Percentiles rank a stretch among this genome's conserved stretches.
Conservation (phyloP, 35 echinoderm and acorn worm genomes). For the Hemicentrotus pulcherrimus region DNA sequence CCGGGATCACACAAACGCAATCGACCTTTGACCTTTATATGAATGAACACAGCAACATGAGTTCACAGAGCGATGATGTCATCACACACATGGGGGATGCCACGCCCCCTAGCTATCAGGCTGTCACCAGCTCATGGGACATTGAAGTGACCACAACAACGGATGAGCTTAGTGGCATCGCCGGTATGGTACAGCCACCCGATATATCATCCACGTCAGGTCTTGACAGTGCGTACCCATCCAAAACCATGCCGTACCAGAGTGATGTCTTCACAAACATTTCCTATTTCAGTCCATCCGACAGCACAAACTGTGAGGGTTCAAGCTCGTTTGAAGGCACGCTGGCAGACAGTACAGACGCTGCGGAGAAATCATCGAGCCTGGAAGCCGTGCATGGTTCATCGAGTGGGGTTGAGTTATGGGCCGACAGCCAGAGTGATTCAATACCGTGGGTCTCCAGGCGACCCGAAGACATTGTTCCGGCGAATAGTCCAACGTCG, state of each 20-base stretch:
- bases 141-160: constrained; percentile 30
- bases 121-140: constrained; percentile 56
- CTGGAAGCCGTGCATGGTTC: constrained; percentile 22
- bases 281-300: constrained; percentile 43
- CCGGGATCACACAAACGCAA: neutral
- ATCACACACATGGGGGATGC: constrained; percentile 46
- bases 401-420: constrained; percentile 36
- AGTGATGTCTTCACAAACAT: constrained; percentile 67
- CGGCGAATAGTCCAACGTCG: constrained; percentile 59
- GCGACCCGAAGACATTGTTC: constrained; percentile 43
- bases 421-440: neutral
- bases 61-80: constrained; percentile 44
- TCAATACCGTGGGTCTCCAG: constrained; percentile 45
- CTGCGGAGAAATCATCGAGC: constrained; percentile 21
- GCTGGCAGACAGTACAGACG: neutral
- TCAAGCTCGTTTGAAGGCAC: constrained; percentile 9
- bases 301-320: neutral
- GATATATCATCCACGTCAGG: constrained; percentile 31
- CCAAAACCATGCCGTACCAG: neutral
- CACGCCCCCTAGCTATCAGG: constrained; percentile 44
- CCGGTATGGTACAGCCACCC: neutral
- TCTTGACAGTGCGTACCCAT: neutral
- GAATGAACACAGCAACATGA: constrained; percentile 45
- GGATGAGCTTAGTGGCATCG: neutral
- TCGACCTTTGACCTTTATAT: constrained; percentile 34